These are phyloP conservation scores for Chelidonichthys spinosus DNA, from an alignment of 2,797 vertebrate genomes.

Conservation along the genomic window DNA sequence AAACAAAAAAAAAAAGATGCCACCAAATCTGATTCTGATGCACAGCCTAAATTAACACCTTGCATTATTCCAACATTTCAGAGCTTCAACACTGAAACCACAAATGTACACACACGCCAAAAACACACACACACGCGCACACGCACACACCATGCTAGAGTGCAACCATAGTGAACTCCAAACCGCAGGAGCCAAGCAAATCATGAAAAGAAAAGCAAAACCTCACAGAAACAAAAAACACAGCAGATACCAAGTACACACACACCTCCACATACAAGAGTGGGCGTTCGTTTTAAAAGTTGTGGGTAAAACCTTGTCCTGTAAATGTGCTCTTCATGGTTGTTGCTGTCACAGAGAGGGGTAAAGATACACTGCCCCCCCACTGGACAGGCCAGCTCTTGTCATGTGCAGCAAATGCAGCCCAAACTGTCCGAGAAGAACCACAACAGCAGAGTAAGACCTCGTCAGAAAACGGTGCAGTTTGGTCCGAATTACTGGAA, in stretches of 20 bases:
- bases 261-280: constrained; percentile 68
- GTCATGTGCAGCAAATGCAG: constrained; percentile 89
- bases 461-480: constrained; percentile 41
- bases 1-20: constrained; percentile 1
- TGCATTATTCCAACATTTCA: constrained; percentile 59
- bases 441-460: constrained; percentile 75
- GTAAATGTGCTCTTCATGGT: constrained; percentile 64
- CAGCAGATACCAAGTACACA: constrained; percentile 50
- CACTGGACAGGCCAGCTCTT: constrained; percentile 71
- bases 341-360: constrained; percentile 67
- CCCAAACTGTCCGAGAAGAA: constrained; percentile 84
- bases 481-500: constrained; percentile 59
- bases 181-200: constrained; percentile 61
- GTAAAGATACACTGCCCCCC: constrained; percentile 50
- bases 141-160: constrained; percentile 59
- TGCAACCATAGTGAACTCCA: constrained; percentile 69
- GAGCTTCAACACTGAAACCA: constrained; percentile 36
- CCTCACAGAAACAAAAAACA: constrained; percentile 50
- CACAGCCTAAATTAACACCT: constrained; percentile 27
- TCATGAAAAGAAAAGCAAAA: constrained; percentile 51
- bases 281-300: constrained; percentile 62
- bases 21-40: constrained; percentile 20
- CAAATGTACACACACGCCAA: constrained; percentile 33
- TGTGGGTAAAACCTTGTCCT: constrained; percentile 68
- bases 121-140: constrained; percentile 18